A percentile compares a stretch with the other conserved stretches of the same genome.
These are phyloP conservation scores for Polypterus senegalus DNA, from an alignment of 2,113 vertebrate species.

Conservation along the genomic window DNA sequence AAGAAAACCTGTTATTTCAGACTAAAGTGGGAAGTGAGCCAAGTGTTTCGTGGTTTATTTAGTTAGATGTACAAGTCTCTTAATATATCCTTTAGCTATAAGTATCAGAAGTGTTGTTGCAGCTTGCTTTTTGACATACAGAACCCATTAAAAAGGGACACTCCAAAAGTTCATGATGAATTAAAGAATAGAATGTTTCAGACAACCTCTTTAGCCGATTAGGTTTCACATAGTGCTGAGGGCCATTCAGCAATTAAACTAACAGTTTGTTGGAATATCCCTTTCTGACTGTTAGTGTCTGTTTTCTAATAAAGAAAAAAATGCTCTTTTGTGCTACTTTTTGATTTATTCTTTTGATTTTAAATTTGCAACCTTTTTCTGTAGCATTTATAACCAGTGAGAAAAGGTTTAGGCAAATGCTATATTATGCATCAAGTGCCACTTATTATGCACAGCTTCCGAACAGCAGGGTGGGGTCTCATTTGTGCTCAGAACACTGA, in stretches of 20 bases:
- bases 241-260: constrained; percentile 9
- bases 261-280: constrained; percentile 10
- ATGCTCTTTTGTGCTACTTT: too few species aligned
- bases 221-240: constrained; percentile 10
- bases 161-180: constrained; percentile 8
- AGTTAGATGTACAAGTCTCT: constrained; percentile 9
- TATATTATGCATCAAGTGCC: too few species aligned
- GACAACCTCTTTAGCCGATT: constrained; percentile 10
- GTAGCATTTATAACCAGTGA: too few species aligned
- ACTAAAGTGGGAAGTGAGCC: constrained; percentile 7
- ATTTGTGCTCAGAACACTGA: too few species aligned
- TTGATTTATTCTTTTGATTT: too few species aligned
- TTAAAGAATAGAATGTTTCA: constrained; percentile 11
- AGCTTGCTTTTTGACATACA: constrained; percentile 15
- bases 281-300: constrained; percentile 6
- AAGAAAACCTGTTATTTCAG: constrained; percentile 6
- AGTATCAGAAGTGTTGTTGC: constrained; percentile 10
- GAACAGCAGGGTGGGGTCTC: too few species aligned
- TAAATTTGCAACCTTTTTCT: too few species aligned
- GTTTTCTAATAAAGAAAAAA: background rate
- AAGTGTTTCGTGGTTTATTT: constrained; percentile 12
- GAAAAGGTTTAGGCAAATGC: too few species aligned
- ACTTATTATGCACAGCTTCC: too few species aligned
- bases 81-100: constrained; percentile 17
- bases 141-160: constrained; percentile 13